These are phyloP conservation scores for Fratercula arctica DNA, from an alignment of 2,797 vertebrate species.

Conservation along the genomic window DNA sequence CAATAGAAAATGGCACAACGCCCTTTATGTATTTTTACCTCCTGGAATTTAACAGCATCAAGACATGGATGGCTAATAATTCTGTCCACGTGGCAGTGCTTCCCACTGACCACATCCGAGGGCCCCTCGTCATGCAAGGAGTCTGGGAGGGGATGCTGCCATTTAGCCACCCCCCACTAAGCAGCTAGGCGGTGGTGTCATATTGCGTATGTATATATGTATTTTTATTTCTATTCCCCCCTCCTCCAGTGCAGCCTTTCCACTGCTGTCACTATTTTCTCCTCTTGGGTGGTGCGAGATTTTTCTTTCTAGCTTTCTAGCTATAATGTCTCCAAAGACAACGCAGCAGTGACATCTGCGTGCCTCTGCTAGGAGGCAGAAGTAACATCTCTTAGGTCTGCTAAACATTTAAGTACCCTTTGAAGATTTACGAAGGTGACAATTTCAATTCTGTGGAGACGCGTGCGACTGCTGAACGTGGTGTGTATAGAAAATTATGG, in stretches of 20 bases:
- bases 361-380: background rate
- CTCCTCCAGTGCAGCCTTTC: background rate
- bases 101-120: background rate
- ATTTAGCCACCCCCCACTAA: background rate
- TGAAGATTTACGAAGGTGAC: background rate
- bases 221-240: background rate
- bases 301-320: background rate
- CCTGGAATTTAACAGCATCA: background rate
- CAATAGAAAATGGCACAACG: background rate
- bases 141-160: background rate
- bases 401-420: background rate
- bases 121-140: rapidly evolving
- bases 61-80: background rate
- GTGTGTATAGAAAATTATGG: background rate
- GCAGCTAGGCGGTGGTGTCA: background rate
- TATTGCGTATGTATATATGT: background rate
- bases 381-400: background rate
- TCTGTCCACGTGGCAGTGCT: background rate
- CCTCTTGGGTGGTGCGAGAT: background rate
- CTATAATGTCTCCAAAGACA: rapidly evolving
- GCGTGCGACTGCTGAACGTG: rapidly evolving
- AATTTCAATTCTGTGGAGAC: background rate
- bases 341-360: background rate
- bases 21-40: background rate
- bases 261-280: background rate